A percentile compares a stretch with the other conserved stretches of the same genome.
These are phyloP conservation scores for Pelobates cultripes DNA, from an alignment of 2,797 vertebrate species.

Conservation along the genomic window DNA sequence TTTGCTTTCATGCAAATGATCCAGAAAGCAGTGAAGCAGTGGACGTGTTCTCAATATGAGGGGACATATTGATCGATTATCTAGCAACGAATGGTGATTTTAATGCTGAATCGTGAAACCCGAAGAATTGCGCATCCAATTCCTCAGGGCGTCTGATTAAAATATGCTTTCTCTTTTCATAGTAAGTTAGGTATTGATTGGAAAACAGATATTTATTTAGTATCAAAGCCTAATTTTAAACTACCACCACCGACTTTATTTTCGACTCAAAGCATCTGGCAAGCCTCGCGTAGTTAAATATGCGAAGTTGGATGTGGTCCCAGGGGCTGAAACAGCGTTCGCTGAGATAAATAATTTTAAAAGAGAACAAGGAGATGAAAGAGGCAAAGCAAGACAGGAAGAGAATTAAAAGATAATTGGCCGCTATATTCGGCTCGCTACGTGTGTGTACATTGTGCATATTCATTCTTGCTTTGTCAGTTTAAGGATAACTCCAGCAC, in stretches of 20 bases:
- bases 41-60: too few relatives aligned
- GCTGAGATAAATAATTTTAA: conserved; percentile 53
- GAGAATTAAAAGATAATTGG: conserved; percentile 60
- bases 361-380: conserved; percentile 58
- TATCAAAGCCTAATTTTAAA: conserved; percentile 43
- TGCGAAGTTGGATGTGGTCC: conserved; percentile 10
- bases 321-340: conserved; percentile 14
- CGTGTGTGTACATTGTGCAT: conserved; percentile 18
- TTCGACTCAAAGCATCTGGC: conserved; percentile 43
- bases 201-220: conserved; percentile 18
- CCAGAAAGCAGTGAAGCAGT: too few relatives aligned
- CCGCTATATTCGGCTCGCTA: conserved; percentile 49
- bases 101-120: too few relatives aligned
- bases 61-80: too few relatives aligned
- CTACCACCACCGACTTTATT: conserved; percentile 23
- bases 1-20: too few relatives aligned
- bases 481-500: conserved; percentile 42
- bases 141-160: background rate
- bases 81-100: too few relatives aligned
- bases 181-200: conserved; percentile 11
- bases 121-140: background rate
- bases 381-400: conserved; percentile 58
- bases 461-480: conserved; percentile 15
- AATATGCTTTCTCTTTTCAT: background rate
- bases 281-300: conserved; percentile 6